A percentile compares a stretch with the other conserved stretches of the same genome.
phyloP scores from a whole-genome alignment of 2,888 invertebrate species.

The Notodonta dromedarius region DNA sequence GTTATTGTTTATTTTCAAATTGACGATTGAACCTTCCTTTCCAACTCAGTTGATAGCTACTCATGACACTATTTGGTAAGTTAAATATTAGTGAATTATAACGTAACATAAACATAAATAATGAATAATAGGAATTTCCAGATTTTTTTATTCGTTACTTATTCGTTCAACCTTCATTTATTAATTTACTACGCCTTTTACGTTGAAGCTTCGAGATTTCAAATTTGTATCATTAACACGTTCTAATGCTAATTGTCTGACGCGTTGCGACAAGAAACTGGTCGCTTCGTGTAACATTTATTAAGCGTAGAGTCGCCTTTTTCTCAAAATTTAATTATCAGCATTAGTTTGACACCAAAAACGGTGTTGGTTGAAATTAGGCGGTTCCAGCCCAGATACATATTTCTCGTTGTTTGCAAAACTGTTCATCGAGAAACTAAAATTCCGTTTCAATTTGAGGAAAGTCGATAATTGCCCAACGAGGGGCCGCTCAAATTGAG shows the following conservation, averaged over 20 bases:
- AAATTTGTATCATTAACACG: constrained; percentile 77
- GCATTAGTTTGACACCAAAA: constrained; percentile 75
- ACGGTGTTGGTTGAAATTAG: constrained; percentile 58
- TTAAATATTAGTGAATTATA: too few species aligned
- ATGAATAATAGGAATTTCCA: constrained; percentile 21
- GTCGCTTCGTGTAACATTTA: constrained; percentile 76
- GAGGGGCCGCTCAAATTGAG: constrained; percentile 47
- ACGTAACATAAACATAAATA: constrained; percentile 1
- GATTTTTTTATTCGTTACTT: constrained; percentile 20
- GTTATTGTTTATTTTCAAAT: constrained; percentile 61
- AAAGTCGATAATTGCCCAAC: constrained; percentile 67
- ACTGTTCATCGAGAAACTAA: constrained; percentile 59
- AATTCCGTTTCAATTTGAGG: constrained; percentile 68
- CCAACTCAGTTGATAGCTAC: neutral
- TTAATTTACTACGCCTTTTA: constrained; percentile 45
- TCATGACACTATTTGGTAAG: too few species aligned
- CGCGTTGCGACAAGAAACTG: constrained; percentile 64
- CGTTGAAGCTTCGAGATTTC: constrained; percentile 60
- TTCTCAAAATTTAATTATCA: constrained; percentile 81
- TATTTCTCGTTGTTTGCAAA: constrained; percentile 61
- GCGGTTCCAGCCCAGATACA: constrained; percentile 37
- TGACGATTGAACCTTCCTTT: constrained; percentile 20
- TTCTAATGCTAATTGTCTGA: constrained; percentile 73
- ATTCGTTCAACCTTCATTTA: constrained; percentile 21
- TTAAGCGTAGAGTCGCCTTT: constrained; percentile 68